Conservation (phyloP, 2,113 vertebrate genomes). For the Cricetomys ansorgei region DNA sequence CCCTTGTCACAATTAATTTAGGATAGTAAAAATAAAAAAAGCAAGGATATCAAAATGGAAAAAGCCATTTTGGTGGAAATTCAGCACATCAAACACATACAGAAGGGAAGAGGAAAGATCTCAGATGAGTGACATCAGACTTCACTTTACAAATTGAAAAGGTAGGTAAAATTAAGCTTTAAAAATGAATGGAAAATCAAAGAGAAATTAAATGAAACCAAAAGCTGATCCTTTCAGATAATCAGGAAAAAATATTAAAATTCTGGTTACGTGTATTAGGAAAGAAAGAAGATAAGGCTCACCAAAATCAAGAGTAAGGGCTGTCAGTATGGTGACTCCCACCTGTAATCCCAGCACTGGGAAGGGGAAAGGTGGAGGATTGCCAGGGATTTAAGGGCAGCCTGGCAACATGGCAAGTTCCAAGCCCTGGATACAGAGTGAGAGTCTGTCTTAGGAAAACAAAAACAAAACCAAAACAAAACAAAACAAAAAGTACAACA, state of each 20-base stretch:
- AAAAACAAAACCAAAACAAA: background rate
- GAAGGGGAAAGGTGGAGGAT: background rate
- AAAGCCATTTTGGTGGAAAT: background rate
- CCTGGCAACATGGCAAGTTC: too few relatives aligned
- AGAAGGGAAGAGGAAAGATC: background rate
- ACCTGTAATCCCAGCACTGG: background rate
- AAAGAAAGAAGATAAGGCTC: slow-evolving; percentile 11
- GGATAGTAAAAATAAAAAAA: background rate
- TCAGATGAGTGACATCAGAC: background rate
- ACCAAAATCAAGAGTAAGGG: background rate
- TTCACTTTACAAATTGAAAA: slow-evolving; percentile 6
- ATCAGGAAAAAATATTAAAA: slow-evolving; percentile 24
- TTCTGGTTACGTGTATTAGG: background rate
- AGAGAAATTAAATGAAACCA: background rate
- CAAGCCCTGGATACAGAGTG: background rate
- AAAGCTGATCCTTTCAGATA: slow-evolving; percentile 5
- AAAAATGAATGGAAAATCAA: slow-evolving; percentile 10
- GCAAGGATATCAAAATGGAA: background rate
- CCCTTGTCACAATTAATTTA: background rate
- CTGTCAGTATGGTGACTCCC: background rate
- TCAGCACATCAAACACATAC: background rate
- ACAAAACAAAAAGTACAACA: background rate
- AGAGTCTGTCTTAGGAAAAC: background rate
- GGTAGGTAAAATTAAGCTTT: background rate
- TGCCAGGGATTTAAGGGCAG: background rate